Evolutionary conservation across 1,140 invertebrate species (phyloP).

Genomic region (Pollicipes pollicipes): DNA sequence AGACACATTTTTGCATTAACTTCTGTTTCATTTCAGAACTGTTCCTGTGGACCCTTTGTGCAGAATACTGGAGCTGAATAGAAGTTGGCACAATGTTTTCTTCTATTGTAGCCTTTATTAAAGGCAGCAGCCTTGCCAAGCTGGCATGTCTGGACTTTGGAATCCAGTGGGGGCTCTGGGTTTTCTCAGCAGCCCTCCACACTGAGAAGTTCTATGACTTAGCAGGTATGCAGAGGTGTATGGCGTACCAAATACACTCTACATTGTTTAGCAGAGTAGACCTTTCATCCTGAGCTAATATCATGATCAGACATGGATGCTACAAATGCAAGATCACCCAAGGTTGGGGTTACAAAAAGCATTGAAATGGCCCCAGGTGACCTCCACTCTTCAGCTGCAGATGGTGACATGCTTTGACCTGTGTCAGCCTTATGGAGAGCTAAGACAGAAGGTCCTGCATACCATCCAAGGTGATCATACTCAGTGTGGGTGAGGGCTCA

Average conservation of each 20-base stretch:
- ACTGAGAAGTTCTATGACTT: slow-evolving; percentile 32
- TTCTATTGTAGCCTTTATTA: background rate
- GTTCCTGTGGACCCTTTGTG: no score
- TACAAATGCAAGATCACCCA: no score
- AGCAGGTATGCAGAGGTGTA: slow-evolving; percentile 22
- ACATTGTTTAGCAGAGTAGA: no score
- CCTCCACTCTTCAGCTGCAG: background rate
- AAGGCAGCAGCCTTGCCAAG: background rate
- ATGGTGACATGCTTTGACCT: slow-evolving; percentile 8
- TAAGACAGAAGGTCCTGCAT: slow-evolving; percentile 5
- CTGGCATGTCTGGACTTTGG: slow-evolving; percentile 25
- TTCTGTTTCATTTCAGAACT: no score
- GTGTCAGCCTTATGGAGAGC: background rate
- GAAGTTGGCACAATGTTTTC: background rate
- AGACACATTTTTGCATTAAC: no score
- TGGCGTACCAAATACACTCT: no score
- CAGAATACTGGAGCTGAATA: no score
- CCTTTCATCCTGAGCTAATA: background rate
- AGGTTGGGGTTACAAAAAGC: no score
- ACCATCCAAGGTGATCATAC: background rate
- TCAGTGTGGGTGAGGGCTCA: no score
- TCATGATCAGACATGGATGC: no score
- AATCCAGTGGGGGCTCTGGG: slow-evolving; percentile 27
- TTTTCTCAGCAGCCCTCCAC: slow-evolving; percentile 22
- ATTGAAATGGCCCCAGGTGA: no score